phyloP scores from a whole-genome alignment of 1,140 invertebrate genomes.

The Venustaconcha ellipsiformis region DNA sequence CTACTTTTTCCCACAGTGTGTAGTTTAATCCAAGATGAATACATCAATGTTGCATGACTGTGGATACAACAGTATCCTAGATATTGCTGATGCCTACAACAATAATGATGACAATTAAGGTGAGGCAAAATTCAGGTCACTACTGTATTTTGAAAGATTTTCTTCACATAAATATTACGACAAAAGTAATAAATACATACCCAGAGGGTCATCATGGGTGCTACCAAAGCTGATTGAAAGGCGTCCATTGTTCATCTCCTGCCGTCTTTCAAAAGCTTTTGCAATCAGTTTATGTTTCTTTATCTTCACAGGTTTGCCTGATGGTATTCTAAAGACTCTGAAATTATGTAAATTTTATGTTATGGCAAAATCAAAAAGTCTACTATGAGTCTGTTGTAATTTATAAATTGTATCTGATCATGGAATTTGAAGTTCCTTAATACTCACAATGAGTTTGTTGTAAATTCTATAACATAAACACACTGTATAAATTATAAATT shows the following conservation, averaged over 20 bases:
- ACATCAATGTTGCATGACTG: too few species aligned
- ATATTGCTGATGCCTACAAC: too few species aligned
- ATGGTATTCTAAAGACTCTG: constrained; percentile 46
- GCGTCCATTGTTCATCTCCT: constrained; percentile 84
- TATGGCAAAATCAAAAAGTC: not conserved
- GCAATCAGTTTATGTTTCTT: constrained; percentile 92
- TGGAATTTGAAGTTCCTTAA: not conserved
- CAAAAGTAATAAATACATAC: constrained; percentile 60
- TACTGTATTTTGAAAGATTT: too few species aligned
- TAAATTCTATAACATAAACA: constrained; percentile 2
- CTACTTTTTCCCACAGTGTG: too few species aligned
- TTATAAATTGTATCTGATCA: not conserved
- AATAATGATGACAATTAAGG: too few species aligned
- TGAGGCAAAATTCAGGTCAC: too few species aligned
- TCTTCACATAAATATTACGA: not conserved
- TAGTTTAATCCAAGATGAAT: too few species aligned
- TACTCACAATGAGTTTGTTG: not conserved
- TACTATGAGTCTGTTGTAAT: constrained; percentile 2
- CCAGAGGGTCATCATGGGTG: constrained; percentile 88
- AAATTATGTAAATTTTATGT: constrained; percentile 7
- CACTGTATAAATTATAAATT: too few species aligned
- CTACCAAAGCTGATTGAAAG: constrained; percentile 87
- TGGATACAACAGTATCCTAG: too few species aligned
- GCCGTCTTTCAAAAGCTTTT: constrained; percentile 87
- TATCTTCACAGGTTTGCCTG: constrained; percentile 69